Base-by-base conservation (phyloP, 2,888 invertebrate genomes). In the Cataglyphis livida region DNA sequence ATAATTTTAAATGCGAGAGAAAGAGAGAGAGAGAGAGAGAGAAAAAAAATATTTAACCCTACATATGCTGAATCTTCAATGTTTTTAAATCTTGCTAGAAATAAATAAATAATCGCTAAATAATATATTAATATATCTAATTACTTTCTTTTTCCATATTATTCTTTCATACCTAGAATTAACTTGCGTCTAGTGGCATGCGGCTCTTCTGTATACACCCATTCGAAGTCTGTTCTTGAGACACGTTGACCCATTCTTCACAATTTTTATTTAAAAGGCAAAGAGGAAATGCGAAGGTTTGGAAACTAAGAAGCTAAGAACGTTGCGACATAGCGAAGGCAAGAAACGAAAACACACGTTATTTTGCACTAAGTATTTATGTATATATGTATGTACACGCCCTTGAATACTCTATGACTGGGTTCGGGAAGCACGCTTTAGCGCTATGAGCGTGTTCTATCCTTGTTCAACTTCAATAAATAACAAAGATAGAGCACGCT, bases 191-290 rank as follows among this genome's bases (percentile, higher is more conserved):
- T 96, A 83, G 97, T 97, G 7, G 99, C 99, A 95, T 99, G 99
- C 12, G 99, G 99, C 94, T 99, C 99, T 93, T 99, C 99, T 0
- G 98, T 98, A 92, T 98, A 98, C 59, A 97, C 96, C 99, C 99
- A 99, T 94, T 99, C 99, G 94, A 99, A 99, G 95, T 99, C 99
- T 0, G 96, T 97, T 92, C 98, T 96, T 32, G 99, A 98, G 65
- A 99, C 99, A 93, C 96, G 97, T 90, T 98, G 98, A 84, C 99
- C 99, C 99, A 99, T 99, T 93, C 95, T 64, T 5, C 28, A 18
- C 25, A 25, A 51, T 21, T 12, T 65, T 21, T 15, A 25, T 54
- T 3, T n/a, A 54, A 5, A 18, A 38, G 64, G 10, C 10, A 41
- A 28, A 41, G 3, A 54, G 0, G 25, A 48, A 59, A 76, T 28